Conservation (phyloP, 2,113 vertebrate species). For the Glaucomys volans region DNA sequence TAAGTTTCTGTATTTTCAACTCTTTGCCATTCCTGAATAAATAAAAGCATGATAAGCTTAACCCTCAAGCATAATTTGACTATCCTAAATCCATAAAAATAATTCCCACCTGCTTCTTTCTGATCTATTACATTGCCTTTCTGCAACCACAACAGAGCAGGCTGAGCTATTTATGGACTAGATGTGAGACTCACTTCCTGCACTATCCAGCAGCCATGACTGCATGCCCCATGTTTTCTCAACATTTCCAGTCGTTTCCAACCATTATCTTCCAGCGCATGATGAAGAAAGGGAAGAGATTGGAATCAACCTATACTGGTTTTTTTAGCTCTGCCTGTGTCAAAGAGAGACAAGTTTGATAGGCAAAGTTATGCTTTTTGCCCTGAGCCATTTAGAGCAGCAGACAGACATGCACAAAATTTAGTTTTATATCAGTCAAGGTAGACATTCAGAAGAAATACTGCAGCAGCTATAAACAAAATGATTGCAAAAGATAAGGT, state of each 20-base stretch:
- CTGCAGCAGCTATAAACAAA: neutral
- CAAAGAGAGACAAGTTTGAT: neutral
- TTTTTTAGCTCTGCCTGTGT: neutral
- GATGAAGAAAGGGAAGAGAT: neutral
- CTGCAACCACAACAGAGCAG: neutral
- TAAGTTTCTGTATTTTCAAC: neutral
- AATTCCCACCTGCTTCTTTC: conserved; percentile 9
- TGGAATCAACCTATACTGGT: neutral
- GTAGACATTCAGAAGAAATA: conserved; percentile 28
- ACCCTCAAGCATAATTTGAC: neutral
- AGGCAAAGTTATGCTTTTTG: neutral
- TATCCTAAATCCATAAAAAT: conserved; percentile 37
- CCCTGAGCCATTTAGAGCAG: neutral
- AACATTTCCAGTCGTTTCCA: neutral
- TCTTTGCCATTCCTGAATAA: neutral
- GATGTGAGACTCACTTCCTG: neutral
- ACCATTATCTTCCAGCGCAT: neutral
- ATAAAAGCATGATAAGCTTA: neutral
- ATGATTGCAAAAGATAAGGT: neutral
- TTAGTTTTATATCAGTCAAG: neutral
- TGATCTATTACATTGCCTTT: neutral
- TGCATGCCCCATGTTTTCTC: neutral
- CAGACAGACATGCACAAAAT: neutral
- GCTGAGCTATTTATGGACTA: neutral
- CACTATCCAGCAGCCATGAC: too few species aligned